Evolutionary conservation across 1,140 invertebrate species (phyloP), one percentile per base, ranked within the genome.

Genomic region (Eriocheir sinensis): DNA sequence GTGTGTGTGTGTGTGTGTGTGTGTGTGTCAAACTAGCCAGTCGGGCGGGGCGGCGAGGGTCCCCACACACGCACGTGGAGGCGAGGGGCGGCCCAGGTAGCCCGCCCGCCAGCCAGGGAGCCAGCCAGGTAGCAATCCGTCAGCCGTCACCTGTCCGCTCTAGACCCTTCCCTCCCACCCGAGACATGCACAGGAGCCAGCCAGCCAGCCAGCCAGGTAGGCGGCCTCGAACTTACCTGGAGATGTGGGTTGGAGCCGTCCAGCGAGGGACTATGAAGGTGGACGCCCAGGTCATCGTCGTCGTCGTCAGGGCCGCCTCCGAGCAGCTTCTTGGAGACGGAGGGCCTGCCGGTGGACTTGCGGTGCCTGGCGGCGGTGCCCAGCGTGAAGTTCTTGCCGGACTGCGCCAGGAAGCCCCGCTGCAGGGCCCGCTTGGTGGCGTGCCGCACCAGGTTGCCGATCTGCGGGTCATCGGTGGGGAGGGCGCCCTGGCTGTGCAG

Each of bases 371-470:
- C 90, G 27, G 86, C 41, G 34, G 94, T 91, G 36, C 94, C 94
- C n/a, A 94, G 44, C 36, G 89, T 86, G 48, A 91, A 91, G 9
- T 40, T 36, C 81, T 96, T 92, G n/a, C 94, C 94, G 80, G 79
- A 90, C 72, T 96, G 94, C 17, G 83, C 88, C 32, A 96, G 90
- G 90, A 96, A 96, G 21, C 95, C 95, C 32, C 95, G 92, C 93
- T 95, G 94, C 32, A 96, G 92, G 41, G 95, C 95, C 9, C 95
- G 91, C 83, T 96, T 96, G 48, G 92, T 94, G 48, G 95, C 95
- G 79, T 94, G 94, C 27, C 89, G 80, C 89, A 94, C 94, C 17
- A 94, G 89, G 53, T 53, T 91, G 40, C 79, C 89, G 27, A 85
- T 41, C 27, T 89, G 89, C 48, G 89, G 72, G 80, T 79, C 94